Percentiles rank a stretch among this genome's conserved stretches.
phyloP scores from a whole-genome alignment of 2,113 vertebrate species.

The Morone saxatilis region DNA sequence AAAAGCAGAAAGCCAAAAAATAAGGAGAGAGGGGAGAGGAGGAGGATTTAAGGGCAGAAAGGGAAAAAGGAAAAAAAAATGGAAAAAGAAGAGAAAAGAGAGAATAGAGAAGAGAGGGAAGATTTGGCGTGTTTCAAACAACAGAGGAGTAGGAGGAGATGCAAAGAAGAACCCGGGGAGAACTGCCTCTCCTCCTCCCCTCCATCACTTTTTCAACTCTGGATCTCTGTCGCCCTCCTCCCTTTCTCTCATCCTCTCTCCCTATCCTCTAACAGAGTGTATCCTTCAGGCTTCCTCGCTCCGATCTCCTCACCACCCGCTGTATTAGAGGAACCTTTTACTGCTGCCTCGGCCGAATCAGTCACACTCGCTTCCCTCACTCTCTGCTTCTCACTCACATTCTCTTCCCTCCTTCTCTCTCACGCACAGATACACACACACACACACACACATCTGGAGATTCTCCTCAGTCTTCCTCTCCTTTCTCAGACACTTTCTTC shows the following conservation, averaged over 20 bases:
- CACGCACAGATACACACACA: not conserved
- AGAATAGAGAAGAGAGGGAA: slow-evolving; percentile 23
- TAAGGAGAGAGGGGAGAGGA: slow-evolving; percentile 11
- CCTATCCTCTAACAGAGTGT: slow-evolving; percentile 63
- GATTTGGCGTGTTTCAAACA: slow-evolving; percentile 29
- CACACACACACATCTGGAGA: slow-evolving; percentile 19
- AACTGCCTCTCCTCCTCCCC: slow-evolving; percentile 40
- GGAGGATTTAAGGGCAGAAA: slow-evolving; percentile 26
- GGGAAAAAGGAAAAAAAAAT: slow-evolving; percentile 5
- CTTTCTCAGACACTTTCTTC: slow-evolving; percentile 51
- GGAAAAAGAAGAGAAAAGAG: slow-evolving; percentile 19
- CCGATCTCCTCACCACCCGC: slow-evolving; percentile 69
- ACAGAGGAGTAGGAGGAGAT: slow-evolving; percentile 38
- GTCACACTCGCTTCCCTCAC: slow-evolving; percentile 68
- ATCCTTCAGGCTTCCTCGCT: slow-evolving; percentile 72
- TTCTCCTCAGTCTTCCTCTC: slow-evolving; percentile 50
- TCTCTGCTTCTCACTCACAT: slow-evolving; percentile 35
- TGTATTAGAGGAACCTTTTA: slow-evolving; percentile 76
- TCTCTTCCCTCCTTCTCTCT: slow-evolving; percentile 15
- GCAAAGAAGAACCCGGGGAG: slow-evolving; percentile 46
- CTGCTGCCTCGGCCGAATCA: slow-evolving; percentile 69
- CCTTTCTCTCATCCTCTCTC: slow-evolving; percentile 32
- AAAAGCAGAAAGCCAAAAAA: slow-evolving; percentile 44
- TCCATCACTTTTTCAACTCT: slow-evolving; percentile 62
- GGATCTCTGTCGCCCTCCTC: slow-evolving; percentile 24